phyloP scores from a whole-genome alignment of 2,113 vertebrate genomes.

The Ceyx margarethae region DNA sequence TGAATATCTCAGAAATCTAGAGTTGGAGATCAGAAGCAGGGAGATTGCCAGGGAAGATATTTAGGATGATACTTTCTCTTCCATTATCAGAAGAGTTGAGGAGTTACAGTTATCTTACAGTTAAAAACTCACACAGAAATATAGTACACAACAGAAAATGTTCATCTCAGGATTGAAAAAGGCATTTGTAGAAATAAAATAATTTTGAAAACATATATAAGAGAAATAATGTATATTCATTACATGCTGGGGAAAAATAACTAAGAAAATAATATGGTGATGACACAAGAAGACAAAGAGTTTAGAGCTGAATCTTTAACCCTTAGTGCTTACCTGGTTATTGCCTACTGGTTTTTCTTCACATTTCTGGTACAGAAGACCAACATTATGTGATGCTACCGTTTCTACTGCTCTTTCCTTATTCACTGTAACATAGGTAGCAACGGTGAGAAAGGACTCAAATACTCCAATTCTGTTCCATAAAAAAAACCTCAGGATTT shows the following conservation, averaged over 20 bases:
- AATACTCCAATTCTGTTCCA: neutral
- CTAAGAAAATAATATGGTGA: neutral
- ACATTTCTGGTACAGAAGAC: neutral
- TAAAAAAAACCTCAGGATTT: neutral
- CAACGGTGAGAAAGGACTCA: neutral
- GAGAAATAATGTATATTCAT: neutral
- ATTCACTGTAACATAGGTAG: neutral
- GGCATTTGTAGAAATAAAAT: neutral
- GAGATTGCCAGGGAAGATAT: neutral
- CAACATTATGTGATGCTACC: neutral
- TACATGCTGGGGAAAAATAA: neutral
- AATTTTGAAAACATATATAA: neutral
- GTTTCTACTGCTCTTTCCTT: neutral
- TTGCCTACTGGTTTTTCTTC: neutral
- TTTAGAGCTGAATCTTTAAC: neutral
- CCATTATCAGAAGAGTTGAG: neutral
- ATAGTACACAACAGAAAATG: neutral
- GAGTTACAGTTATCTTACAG: neutral
- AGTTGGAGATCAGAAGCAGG: neutral
- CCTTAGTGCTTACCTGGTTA: neutral
- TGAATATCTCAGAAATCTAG: neutral
- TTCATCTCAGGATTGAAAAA: neutral
- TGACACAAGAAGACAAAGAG: neutral
- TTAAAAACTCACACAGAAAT: neutral
- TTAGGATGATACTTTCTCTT: neutral